Conservation (phyloP, 1,140 invertebrate species). For the Galleria mellonella region DNA sequence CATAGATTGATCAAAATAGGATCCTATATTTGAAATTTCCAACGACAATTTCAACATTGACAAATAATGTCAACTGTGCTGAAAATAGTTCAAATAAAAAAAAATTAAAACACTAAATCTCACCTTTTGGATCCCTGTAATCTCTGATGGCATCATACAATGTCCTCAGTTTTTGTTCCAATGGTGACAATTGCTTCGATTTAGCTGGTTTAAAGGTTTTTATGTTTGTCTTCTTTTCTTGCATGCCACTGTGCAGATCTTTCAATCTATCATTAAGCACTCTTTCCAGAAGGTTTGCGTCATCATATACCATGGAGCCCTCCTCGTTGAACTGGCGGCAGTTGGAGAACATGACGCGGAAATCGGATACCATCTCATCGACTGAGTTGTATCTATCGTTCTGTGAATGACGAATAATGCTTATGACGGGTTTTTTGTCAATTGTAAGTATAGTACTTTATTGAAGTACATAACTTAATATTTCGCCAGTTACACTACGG, state of each 20-base stretch:
- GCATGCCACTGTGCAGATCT: conserved; percentile 74
- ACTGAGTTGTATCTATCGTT: conserved; percentile 77
- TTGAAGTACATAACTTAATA: too few species aligned
- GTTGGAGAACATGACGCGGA: conserved; percentile 94
- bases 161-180: conserved; percentile 87
- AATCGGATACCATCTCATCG: conserved; percentile 78
- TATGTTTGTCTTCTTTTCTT: conserved; percentile 37
- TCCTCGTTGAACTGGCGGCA: conserved; percentile 98
- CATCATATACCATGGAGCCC: conserved; percentile 94
- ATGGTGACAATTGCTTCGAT: conserved; percentile 67
- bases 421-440: neutral
- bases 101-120: too few species aligned
- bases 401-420: conserved; percentile 23
- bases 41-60: too few species aligned
- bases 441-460: neutral
- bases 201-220: conserved; percentile 45
- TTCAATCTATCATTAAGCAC: conserved; percentile 89
- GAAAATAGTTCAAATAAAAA: too few species aligned
- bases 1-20: too few species aligned
- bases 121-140: conserved; percentile 89
- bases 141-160: conserved; percentile 93
- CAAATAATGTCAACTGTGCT: too few species aligned
- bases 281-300: conserved; percentile 92
- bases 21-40: too few species aligned
- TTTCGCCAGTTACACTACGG: too few species aligned